Conservation (phyloP, 2,888 invertebrate species). For the Blastobasis lacticolella region DNA sequence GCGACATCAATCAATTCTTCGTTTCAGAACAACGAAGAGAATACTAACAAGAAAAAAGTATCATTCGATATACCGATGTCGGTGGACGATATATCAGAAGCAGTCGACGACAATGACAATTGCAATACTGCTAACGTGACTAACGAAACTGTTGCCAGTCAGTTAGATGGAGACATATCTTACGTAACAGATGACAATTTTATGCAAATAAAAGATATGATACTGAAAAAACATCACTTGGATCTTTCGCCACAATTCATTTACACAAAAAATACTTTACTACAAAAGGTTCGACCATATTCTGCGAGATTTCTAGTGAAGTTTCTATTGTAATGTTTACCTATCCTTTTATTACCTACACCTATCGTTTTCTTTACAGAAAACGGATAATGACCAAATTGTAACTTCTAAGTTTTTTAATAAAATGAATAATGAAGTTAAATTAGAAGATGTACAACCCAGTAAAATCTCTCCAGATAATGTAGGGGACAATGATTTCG, state of each 20-base stretch:
- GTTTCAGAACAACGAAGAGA: too few relatives aligned
- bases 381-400: conserved; percentile 27
- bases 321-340: too few relatives aligned
- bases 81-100: conserved; percentile 21
- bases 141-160: conserved; percentile 29
- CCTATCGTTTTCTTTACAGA: conserved; percentile 23
- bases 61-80: conserved; percentile 33
- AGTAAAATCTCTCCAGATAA: too few relatives aligned
- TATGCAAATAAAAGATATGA: conserved; percentile 42
- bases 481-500: too few relatives aligned
- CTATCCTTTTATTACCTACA: too few relatives aligned
- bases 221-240: conserved; percentile 48
- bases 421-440: conserved; percentile 8
- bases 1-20: too few relatives aligned
- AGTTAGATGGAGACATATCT: conserved; percentile 24
- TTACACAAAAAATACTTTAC: conserved; percentile 38
- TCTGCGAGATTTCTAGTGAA: too few relatives aligned
- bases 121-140: conserved; percentile 15
- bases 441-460: conserved; percentile 5
- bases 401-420: conserved; percentile 51
- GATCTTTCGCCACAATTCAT: conserved; percentile 55
- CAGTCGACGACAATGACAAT: conserved; percentile 10
- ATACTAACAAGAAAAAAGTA: conserved; percentile 31
- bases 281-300: conserved; percentile 21
- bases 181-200: conserved; percentile 35